Evolutionary conservation across 2,888 invertebrate genomes (phyloP).

Genomic region (Elysia crispata): DNA sequence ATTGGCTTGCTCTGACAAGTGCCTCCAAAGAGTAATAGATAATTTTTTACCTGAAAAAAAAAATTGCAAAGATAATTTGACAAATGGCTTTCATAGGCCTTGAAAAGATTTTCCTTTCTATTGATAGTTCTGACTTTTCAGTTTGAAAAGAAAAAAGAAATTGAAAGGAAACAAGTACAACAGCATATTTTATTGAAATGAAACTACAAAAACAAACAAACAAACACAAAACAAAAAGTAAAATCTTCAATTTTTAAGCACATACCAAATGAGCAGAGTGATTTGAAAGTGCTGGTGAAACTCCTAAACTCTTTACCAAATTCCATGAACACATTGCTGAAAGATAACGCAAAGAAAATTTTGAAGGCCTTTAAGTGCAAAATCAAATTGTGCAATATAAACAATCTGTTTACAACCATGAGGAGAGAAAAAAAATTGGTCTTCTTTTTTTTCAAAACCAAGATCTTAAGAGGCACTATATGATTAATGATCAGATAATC

Average conservation of each 20-base stretch:
- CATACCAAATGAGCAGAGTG: slow-evolving; percentile 67
- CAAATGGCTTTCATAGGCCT: too few species aligned
- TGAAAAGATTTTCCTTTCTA: too few species aligned
- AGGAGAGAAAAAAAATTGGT: too few species aligned
- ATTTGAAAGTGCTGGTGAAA: slow-evolving; percentile 64
- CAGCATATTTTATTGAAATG: too few species aligned
- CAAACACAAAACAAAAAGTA: too few species aligned
- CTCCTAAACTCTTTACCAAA: slow-evolving; percentile 58
- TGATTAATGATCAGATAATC: too few species aligned
- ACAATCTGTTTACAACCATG: too few species aligned
- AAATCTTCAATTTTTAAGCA: background rate
- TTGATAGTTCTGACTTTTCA: slow-evolving; percentile 25
- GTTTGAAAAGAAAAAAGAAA: slow-evolving; percentile 50
- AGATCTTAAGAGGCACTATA: background rate
- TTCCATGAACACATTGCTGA: slow-evolving; percentile 62
- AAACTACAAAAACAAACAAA: too few species aligned
- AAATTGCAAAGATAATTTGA: too few species aligned
- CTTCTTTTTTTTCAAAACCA: background rate
- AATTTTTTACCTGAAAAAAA: slow-evolving; percentile 27
- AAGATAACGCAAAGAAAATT: slow-evolving; percentile 18
- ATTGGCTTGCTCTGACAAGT: slow-evolving; percentile 55
- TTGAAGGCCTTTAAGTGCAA: too few species aligned
- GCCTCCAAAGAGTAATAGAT: slow-evolving; percentile 62
- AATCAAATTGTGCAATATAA: too few species aligned
- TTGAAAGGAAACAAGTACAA: background rate